A percentile compares a stretch with the other conserved stretches of the same genome.
Evolutionary conservation across 1,140 invertebrate species (phyloP).

Genomic region (Nebria ingens): DNA sequence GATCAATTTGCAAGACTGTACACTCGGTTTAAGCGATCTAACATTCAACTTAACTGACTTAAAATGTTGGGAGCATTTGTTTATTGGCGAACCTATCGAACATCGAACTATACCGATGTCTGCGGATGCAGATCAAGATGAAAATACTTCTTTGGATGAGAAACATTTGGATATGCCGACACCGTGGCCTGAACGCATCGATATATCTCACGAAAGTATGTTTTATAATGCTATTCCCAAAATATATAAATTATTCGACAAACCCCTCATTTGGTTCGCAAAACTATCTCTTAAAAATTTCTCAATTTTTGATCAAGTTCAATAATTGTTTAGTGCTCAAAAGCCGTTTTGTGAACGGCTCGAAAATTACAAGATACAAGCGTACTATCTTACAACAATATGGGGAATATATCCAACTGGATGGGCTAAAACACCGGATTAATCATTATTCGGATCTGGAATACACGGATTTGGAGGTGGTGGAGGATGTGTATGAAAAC

Average conservation of each 20-base stretch:
- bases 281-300: neutral
- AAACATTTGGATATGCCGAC: constrained; percentile 71
- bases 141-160: constrained; percentile 39
- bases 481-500: constrained; percentile 61
- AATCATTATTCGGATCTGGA: constrained; percentile 59
- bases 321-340: constrained; percentile 49
- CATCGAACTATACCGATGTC: constrained; percentile 30
- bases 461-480: constrained; percentile 43
- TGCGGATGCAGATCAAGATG: constrained; percentile 36
- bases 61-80: constrained; percentile 55
- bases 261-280: neutral
- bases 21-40: constrained; percentile 34
- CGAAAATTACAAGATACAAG: constrained; percentile 63
- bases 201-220: constrained; percentile 52
- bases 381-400: constrained; percentile 64
- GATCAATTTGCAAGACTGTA: constrained; percentile 55
- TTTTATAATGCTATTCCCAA: neutral
- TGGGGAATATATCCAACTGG: constrained; percentile 58
- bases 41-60: constrained; percentile 49
- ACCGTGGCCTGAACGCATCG: constrained; percentile 64
- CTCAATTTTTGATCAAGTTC: too few relatives aligned
- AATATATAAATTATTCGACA: neutral
- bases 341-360: constrained; percentile 59
- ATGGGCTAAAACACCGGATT: constrained; percentile 59
- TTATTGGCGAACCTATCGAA: constrained; percentile 51